These are phyloP conservation scores for Drosophila rhopaloa DNA, from an alignment of 1,140 invertebrate species.

Conservation along the genomic window DNA sequence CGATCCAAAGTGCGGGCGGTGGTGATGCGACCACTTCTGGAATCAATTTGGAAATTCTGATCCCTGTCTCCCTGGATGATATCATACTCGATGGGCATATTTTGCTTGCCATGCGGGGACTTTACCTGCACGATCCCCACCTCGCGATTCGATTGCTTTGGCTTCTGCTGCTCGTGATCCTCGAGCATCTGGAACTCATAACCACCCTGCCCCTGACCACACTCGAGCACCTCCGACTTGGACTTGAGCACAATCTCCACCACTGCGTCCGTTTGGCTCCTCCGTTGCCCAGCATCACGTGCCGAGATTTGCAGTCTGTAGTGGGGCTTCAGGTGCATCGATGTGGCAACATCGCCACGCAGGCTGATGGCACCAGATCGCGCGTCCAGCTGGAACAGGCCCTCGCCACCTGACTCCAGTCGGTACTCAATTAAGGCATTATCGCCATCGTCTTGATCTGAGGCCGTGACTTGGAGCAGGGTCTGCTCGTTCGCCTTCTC, in stretches of 20 bases:
- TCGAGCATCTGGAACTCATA: constrained; percentile 93
- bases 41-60: constrained; percentile 92
- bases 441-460: constrained; percentile 92
- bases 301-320: constrained; percentile 91
- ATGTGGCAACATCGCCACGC: constrained; percentile 86
- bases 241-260: constrained; percentile 92
- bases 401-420: constrained; percentile 91
- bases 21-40: constrained; percentile 91
- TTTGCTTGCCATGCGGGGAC: constrained; percentile 68
- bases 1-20: constrained; percentile 93
- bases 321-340: constrained; percentile 86
- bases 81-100: constrained; percentile 86
- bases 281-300: constrained; percentile 90
- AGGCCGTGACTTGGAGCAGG: constrained; percentile 90
- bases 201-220: constrained; percentile 88
- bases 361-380: constrained; percentile 90
- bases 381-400: constrained; percentile 91
- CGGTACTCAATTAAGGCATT: constrained; percentile 92
- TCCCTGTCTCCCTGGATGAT: constrained; percentile 93
- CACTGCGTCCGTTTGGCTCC: constrained; percentile 89
- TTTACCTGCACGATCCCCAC: constrained; percentile 91
- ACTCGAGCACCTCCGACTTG: constrained; percentile 89
- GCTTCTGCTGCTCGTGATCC: constrained; percentile 87
- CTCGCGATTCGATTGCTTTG: constrained; percentile 86
- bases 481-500: constrained; percentile 59